Conservation (phyloP, 2,888 invertebrate genomes). For the Lomographa bimaculata region DNA sequence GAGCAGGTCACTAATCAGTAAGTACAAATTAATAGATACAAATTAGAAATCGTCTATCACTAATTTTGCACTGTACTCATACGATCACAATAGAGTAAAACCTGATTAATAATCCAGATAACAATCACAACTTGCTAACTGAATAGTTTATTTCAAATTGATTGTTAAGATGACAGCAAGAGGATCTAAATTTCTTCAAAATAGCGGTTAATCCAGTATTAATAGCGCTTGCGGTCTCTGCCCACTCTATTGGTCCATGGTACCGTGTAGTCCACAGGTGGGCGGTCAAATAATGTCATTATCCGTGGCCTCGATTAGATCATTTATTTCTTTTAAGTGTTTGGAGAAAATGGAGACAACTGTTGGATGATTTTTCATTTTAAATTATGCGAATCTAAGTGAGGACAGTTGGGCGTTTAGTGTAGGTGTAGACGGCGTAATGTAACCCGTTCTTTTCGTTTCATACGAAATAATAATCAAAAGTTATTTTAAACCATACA, state of each 20-base stretch:
- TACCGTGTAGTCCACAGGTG: conserved; percentile 3
- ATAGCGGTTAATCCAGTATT: conserved; percentile 15
- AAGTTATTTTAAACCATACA: too few relatives aligned
- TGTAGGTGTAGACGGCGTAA: too few relatives aligned
- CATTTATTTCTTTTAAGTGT: conserved; percentile 17
- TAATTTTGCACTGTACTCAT: too few relatives aligned
- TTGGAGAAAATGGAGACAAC: conserved; percentile 4
- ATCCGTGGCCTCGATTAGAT: conserved; percentile 11
- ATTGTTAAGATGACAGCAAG: conserved; percentile 13
- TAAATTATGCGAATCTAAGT: background rate
- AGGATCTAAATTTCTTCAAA: conserved; percentile 14
- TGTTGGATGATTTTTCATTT: conserved; percentile 4
- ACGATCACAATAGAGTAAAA: too few relatives aligned
- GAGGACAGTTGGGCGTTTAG: too few relatives aligned
- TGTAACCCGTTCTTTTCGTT: too few relatives aligned
- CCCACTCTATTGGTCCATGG: conserved; percentile 7
- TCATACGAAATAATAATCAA: too few relatives aligned
- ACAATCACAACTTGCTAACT: too few relatives aligned
- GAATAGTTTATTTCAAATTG: conserved; percentile 7
- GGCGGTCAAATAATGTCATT: conserved; percentile 19
- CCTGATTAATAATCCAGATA: too few relatives aligned
- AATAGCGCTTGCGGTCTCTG: conserved; percentile 7
- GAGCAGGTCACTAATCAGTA: too few relatives aligned
- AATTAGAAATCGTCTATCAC: too few relatives aligned
- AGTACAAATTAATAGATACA: too few relatives aligned